These are phyloP conservation scores for Flexamia atlantica DNA, from an alignment of 2,888 invertebrate species.

Conservation along the genomic window DNA sequence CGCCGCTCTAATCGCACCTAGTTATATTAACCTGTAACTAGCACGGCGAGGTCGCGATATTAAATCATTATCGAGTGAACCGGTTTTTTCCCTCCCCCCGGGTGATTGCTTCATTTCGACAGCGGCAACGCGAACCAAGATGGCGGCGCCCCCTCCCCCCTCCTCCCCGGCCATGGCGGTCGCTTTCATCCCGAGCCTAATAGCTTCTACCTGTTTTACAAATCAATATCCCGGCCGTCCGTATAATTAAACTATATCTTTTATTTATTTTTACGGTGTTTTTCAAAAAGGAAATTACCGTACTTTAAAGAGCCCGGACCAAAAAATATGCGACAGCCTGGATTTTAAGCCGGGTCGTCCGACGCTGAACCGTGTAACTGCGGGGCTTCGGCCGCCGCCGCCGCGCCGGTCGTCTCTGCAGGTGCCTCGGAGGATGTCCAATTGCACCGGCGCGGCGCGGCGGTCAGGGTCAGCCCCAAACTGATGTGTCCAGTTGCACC, in stretches of 20 bases:
- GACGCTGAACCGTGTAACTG: constrained; percentile 7
- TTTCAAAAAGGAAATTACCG: constrained; percentile 43
- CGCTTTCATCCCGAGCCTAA: constrained; percentile 52
- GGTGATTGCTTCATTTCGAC: constrained; percentile 55
- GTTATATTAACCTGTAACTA: constrained; percentile 56
- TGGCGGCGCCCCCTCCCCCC: constrained; percentile 42
- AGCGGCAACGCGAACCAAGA: constrained; percentile 48
- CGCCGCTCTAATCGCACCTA: constrained; percentile 25
- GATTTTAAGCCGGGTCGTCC: constrained; percentile 5
- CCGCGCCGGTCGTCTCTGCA: not conserved
- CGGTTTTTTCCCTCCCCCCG: constrained; percentile 11
- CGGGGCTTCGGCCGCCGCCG: not conserved
- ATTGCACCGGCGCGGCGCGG: not conserved
- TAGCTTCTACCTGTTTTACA: constrained; percentile 56
- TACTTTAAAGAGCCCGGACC: constrained; percentile 28
- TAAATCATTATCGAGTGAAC: constrained; percentile 48
- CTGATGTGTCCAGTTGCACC: too few relatives aligned
- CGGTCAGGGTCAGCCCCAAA: too few relatives aligned
- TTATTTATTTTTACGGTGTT: constrained; percentile 52
- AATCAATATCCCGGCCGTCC: constrained; percentile 50
- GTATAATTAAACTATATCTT: constrained; percentile 51
- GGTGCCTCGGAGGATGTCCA: not conserved
- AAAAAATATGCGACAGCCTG: constrained; percentile 40
- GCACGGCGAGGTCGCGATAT: constrained; percentile 48
- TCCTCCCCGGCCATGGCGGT: constrained; percentile 14